phyloP scores from a whole-genome alignment of 2,113 vertebrate species.

The Rutilus rutilus region DNA sequence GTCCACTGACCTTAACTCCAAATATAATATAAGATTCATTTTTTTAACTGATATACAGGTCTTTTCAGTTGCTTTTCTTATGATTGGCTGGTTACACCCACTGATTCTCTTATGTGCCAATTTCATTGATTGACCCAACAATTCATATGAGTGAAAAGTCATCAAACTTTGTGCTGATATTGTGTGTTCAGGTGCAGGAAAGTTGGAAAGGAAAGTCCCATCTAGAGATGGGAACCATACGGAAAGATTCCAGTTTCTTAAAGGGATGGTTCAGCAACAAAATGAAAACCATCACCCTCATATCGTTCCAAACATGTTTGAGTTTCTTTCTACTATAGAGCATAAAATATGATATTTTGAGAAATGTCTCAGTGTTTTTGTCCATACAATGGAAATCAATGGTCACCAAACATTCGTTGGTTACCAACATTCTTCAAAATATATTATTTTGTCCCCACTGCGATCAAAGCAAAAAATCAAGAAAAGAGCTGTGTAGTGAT shows the following conservation, averaged over 20 bases:
- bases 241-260: background rate
- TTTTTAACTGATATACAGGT: background rate
- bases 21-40: background rate
- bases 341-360: too few relatives aligned
- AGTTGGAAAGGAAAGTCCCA: background rate
- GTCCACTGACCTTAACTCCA: conserved; percentile 18
- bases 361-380: too few relatives aligned
- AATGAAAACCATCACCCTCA: background rate
- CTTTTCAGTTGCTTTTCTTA: background rate
- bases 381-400: too few relatives aligned
- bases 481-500: background rate
- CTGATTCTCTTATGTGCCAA: background rate
- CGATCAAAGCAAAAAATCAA: background rate
- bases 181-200: background rate
- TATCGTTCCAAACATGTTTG: too few relatives aligned
- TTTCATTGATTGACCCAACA: background rate
- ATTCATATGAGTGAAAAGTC: background rate
- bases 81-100: background rate
- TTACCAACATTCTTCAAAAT: background rate
- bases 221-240: background rate
- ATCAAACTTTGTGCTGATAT: background rate
- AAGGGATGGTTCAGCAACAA: background rate
- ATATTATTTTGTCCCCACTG: background rate
- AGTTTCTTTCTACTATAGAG: too few relatives aligned
- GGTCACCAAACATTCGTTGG: too few relatives aligned